Conservation (phyloP, 1,140 invertebrate genomes). For the Antheraea mylitta region DNA sequence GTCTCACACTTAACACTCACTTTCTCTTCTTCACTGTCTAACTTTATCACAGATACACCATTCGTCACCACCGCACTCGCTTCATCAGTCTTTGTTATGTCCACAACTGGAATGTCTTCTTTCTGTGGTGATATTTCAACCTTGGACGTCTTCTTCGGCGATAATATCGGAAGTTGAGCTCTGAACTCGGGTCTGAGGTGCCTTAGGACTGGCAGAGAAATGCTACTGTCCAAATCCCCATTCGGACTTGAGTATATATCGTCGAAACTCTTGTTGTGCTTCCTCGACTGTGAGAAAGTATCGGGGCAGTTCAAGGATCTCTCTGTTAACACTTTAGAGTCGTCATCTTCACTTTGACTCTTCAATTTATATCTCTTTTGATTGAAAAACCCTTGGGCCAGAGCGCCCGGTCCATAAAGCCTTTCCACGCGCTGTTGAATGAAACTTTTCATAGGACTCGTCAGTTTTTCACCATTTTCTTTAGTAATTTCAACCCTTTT, state of each 20-base stretch:
- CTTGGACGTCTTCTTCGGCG: conserved; percentile 77
- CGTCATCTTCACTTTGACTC: conserved; percentile 63
- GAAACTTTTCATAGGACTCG: conserved; percentile 86
- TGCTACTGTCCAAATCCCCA: conserved; percentile 50
- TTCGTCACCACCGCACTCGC: conserved; percentile 53
- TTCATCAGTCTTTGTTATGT: conserved; percentile 51
- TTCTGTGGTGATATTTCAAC: conserved; percentile 57
- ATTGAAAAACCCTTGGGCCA: conserved; percentile 90
- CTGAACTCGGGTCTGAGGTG: conserved; percentile 91
- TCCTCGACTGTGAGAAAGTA: conserved; percentile 39
- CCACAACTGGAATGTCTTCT: conserved; percentile 52
- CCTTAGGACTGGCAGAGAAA: conserved; percentile 86
- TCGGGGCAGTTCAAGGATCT: conserved; percentile 67
- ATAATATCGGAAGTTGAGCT: conserved; percentile 87
- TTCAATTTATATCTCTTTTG: conserved; percentile 77
- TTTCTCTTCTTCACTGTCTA: conserved; percentile 46
- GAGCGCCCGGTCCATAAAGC: conserved; percentile 90
- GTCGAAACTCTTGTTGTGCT: conserved; percentile 51
- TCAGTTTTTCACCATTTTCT: conserved; percentile 70
- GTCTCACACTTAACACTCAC: conserved; percentile 37
- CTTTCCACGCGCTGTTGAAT: conserved; percentile 93
- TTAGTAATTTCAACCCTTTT: conserved; percentile 71
- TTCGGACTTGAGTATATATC: conserved; percentile 58
- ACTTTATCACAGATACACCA: conserved; percentile 71
- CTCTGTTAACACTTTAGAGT: conserved; percentile 59